Percentiles rank a stretch among this genome's conserved stretches.
These are phyloP conservation scores for Molanna angustata DNA, from an alignment of 2,888 invertebrate genomes.

Conservation along the genomic window DNA sequence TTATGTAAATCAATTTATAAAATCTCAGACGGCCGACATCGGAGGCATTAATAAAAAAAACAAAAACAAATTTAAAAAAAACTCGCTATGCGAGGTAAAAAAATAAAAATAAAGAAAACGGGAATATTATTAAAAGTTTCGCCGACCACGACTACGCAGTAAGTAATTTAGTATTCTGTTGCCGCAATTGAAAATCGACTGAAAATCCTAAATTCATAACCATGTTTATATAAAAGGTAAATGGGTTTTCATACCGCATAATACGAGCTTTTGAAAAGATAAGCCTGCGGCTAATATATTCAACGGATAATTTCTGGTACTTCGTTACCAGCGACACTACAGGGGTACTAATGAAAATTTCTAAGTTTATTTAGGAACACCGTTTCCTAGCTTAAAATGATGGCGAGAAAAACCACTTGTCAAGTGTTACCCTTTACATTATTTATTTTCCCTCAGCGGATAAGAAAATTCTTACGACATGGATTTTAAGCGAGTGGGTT, in stretches of 20 bases:
- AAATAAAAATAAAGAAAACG: too few relatives aligned
- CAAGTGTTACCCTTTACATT: too few relatives aligned
- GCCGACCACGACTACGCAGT: not conserved
- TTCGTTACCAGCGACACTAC: slow-evolving; percentile 5
- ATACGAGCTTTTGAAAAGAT: slow-evolving; percentile 15
- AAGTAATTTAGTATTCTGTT: slow-evolving; percentile 1
- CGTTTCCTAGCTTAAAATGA: too few relatives aligned
- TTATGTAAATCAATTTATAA: too few relatives aligned
- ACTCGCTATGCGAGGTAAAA: too few relatives aligned
- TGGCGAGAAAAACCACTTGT: too few relatives aligned
- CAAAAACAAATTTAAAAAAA: too few relatives aligned
- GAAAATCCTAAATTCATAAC: slow-evolving; percentile 17
- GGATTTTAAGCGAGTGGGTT: too few relatives aligned
- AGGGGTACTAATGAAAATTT: slow-evolving; percentile 8
- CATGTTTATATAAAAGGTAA: slow-evolving; percentile 15
- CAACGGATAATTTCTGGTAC: slow-evolving; percentile 18
- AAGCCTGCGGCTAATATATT: slow-evolving; percentile 19
- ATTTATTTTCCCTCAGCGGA: too few relatives aligned
- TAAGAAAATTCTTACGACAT: too few relatives aligned
- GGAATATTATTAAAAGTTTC: not conserved
- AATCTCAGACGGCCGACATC: too few relatives aligned
- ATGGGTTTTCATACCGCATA: slow-evolving; percentile 9
- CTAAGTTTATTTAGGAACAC: not conserved
- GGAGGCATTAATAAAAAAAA: too few relatives aligned
- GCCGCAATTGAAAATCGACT: slow-evolving; percentile 13